phyloP scores from a whole-genome alignment of 2,888 invertebrate species.

The Smittia sp. region DNA sequence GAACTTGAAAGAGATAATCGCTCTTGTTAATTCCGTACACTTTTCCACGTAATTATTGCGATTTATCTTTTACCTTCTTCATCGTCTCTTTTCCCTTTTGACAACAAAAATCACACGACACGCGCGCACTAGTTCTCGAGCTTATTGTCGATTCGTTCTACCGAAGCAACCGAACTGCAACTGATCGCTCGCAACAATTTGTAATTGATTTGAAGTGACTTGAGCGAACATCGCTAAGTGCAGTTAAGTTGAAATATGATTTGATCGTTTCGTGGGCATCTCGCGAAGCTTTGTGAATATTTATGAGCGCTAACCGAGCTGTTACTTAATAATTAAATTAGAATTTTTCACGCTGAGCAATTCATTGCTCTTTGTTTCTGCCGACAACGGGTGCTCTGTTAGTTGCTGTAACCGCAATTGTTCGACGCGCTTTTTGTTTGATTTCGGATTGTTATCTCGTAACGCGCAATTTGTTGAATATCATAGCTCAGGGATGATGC shows the following conservation, averaged over 20 bases:
- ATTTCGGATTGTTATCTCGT: not conserved
- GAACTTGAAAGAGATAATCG: constrained; percentile 20
- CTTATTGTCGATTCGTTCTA: not conserved
- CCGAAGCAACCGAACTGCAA: not conserved
- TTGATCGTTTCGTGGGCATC: constrained; percentile 8
- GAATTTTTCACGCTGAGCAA: constrained; percentile 16
- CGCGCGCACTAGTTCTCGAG: not conserved
- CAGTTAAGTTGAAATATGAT: constrained; percentile 27
- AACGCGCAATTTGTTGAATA: not conserved
- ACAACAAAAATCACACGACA: not conserved
- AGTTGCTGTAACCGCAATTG: constrained; percentile 22
- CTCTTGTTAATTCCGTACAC: not conserved
- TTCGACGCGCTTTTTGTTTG: constrained; percentile 2
- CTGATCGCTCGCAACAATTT: not conserved
- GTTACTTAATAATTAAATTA: constrained; percentile 8
- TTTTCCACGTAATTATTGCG: constrained; percentile 2
- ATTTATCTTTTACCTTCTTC: constrained; percentile 2
- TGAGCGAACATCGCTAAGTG: not conserved
- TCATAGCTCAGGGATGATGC: not conserved
- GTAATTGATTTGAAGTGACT: not conserved
- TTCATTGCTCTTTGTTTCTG: not conserved
- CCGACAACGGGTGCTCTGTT: not conserved
- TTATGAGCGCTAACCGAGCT: not conserved
- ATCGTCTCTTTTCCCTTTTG: not conserved
- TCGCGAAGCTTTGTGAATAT: constrained; percentile 2